Conservation (phyloP, 1,140 invertebrate species). For the Asbolus verrucosus region DNA sequence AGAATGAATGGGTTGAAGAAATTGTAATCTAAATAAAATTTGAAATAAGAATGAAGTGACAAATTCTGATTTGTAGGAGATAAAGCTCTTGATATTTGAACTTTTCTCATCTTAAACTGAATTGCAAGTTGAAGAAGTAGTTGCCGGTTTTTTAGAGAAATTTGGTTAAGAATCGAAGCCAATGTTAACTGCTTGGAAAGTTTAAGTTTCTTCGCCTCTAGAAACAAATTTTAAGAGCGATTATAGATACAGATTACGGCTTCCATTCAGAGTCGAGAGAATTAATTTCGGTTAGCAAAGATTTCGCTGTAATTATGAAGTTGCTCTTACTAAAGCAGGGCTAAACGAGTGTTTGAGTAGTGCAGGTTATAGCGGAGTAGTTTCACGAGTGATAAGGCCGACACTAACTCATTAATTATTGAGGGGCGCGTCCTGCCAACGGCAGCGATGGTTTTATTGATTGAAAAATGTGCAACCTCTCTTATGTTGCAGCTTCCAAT, state of each 20-base stretch:
- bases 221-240: slow-evolving; percentile 38
- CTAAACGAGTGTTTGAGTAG: slow-evolving; percentile 31
- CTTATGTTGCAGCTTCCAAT: slow-evolving; percentile 34
- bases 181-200: slow-evolving; percentile 2
- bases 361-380: slow-evolving; percentile 33
- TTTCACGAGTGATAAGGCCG: slow-evolving; percentile 35
- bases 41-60: no score
- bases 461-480: slow-evolving; percentile 33
- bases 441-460: slow-evolving; percentile 36
- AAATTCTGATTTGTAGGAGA: not conserved
- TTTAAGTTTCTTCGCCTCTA: not conserved
- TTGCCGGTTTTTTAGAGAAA: no score
- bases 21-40: not conserved
- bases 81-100: slow-evolving; percentile 20
- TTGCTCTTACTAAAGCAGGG: slow-evolving; percentile 29
- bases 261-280: slow-evolving; percentile 31
- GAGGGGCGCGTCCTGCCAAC: slow-evolving; percentile 40
- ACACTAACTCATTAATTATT: slow-evolving; percentile 39
- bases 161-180: no score
- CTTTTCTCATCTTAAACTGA: slow-evolving; percentile 8
- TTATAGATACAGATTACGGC: slow-evolving; percentile 22
- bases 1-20: no score
- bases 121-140: slow-evolving; percentile 1
- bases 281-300: slow-evolving; percentile 36
- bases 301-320: slow-evolving; percentile 38